phyloP scores from a whole-genome alignment of 2,113 vertebrate species.

The Eidolon helvum region DNA sequence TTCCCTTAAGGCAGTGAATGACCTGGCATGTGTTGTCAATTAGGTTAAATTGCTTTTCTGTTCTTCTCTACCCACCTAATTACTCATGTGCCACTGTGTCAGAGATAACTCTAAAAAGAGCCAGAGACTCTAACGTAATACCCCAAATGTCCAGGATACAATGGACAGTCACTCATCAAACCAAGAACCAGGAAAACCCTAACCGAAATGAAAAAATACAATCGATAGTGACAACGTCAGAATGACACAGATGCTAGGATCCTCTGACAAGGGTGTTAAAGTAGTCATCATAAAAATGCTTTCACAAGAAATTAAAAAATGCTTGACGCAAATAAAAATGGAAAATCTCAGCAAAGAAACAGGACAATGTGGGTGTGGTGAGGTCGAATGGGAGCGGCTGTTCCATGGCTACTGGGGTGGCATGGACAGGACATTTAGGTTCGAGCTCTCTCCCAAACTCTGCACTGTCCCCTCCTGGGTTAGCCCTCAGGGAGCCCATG shows the following conservation, averaged over 20 bases:
- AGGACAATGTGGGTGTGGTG: neutral
- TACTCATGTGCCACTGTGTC: neutral
- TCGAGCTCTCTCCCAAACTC: neutral
- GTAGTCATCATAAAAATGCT: neutral
- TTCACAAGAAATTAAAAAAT: neutral
- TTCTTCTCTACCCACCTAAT: neutral
- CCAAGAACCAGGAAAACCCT: neutral
- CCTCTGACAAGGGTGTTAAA: neutral
- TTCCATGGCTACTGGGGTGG: too few relatives aligned
- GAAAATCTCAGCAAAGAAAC: neutral
- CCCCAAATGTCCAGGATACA: neutral
- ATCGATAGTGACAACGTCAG: accelerated
- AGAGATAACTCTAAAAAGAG: neutral
- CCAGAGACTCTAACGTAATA: neutral
- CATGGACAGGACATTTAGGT: too few relatives aligned
- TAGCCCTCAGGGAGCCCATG: neutral
- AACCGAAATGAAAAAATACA: too few relatives aligned
- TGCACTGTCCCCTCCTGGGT: neutral
- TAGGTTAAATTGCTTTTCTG: neutral
- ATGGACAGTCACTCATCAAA: neutral
- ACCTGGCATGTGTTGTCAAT: neutral
- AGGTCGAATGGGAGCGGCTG: neutral
- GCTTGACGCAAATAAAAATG: neutral
- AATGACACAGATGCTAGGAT: neutral
- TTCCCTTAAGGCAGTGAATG: neutral